Evolutionary conservation across 2,888 invertebrate species (phyloP).

Genomic region (Euplagia quadripunctaria): DNA sequence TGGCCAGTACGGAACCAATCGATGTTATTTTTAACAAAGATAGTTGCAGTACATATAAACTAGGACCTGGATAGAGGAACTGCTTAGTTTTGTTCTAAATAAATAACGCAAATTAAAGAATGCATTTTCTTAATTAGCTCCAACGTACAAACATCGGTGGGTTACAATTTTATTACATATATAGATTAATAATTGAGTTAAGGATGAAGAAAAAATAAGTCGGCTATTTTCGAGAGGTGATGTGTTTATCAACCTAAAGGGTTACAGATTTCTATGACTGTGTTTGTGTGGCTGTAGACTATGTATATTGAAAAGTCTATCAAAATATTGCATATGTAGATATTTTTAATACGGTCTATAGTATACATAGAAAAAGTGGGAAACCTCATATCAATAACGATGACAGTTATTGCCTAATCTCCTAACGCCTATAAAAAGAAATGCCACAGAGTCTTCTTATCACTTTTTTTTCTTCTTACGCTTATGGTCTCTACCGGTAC

Average conservation of each 20-base stretch:
- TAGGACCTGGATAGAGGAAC: too few relatives aligned
- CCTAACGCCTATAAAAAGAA: not conserved
- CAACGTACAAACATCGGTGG: too few relatives aligned
- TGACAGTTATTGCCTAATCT: not conserved
- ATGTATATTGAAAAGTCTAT: too few relatives aligned
- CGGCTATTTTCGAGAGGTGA: conserved; percentile 5
- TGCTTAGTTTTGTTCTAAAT: too few relatives aligned
- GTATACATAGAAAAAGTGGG: not conserved
- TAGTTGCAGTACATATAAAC: too few relatives aligned
- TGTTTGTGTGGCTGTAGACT: not conserved
- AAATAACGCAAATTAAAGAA: too few relatives aligned
- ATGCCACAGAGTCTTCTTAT: not conserved
- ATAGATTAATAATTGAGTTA: not conserved
- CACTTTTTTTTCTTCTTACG: not conserved
- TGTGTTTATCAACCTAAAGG: conserved; percentile 1
- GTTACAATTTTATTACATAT: too few relatives aligned
- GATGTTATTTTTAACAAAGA: too few relatives aligned
- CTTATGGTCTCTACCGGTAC: too few relatives aligned
- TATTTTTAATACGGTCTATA: not conserved
- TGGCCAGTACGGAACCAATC: too few relatives aligned
- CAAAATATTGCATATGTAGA: not conserved
- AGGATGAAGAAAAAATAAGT: not conserved
- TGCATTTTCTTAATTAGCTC: too few relatives aligned
- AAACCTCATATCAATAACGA: not conserved
- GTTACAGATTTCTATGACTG: not conserved